phyloP scores from a whole-genome alignment of 2,888 invertebrate species.

The Dryocosmus kuriphilus region DNA sequence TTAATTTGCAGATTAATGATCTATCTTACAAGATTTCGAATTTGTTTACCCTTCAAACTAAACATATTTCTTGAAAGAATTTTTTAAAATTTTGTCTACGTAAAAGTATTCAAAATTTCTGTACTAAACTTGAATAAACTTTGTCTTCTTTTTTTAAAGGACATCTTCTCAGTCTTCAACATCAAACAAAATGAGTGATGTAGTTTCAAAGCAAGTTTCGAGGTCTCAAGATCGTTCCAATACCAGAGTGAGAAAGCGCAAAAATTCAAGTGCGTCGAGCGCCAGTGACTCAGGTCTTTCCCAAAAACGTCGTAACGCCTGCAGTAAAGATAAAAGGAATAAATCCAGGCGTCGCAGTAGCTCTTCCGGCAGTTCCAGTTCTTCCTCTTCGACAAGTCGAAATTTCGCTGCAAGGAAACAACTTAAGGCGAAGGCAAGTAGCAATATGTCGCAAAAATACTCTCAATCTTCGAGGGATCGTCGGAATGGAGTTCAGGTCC shows the following conservation, averaged over 20 bases:
- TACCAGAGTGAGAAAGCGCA: constrained; percentile 54
- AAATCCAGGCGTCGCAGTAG: constrained; percentile 62
- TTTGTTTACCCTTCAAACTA: too few relatives aligned
- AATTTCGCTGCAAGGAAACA: constrained; percentile 39
- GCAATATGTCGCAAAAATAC: constrained; percentile 34
- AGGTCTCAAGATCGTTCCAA: constrained; percentile 59
- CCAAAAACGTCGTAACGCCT: constrained; percentile 59
- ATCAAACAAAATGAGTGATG: constrained; percentile 33
- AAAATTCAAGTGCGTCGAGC: constrained; percentile 44
- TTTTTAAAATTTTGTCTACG: too few relatives aligned
- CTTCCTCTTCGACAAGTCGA: constrained; percentile 53
- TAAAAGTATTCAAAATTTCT: too few relatives aligned
- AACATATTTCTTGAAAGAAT: too few relatives aligned
- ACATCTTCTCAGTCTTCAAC: not conserved
- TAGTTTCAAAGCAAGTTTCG: constrained; percentile 51
- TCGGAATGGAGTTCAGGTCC: constrained; percentile 19
- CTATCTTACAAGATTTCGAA: too few relatives aligned
- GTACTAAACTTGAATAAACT: too few relatives aligned
- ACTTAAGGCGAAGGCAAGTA: constrained; percentile 24
- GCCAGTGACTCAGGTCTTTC: constrained; percentile 54
- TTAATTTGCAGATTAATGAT: too few relatives aligned
- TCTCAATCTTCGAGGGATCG: constrained; percentile 23
- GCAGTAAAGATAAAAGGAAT: constrained; percentile 65
- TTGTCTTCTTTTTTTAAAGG: not conserved
- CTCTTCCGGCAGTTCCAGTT: constrained; percentile 61